phyloP scores from a whole-genome alignment of 2,888 invertebrate genomes.

The Heliconius charithonia region DNA sequence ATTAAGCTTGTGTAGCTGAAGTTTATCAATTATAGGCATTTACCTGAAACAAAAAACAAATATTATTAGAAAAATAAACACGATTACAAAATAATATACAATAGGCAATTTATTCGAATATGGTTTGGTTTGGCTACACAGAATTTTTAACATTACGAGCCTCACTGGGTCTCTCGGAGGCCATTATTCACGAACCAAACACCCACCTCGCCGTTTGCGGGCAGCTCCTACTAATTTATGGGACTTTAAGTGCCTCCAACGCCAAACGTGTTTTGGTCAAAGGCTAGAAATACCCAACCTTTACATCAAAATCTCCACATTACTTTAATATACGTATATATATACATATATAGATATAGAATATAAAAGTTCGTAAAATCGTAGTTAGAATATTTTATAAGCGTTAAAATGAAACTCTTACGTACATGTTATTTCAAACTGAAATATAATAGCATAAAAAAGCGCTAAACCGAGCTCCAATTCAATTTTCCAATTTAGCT shows the following conservation, averaged over 20 bases:
- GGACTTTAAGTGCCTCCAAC: slow-evolving; percentile 76
- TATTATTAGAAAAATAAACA: slow-evolving; percentile 43
- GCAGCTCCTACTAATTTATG: slow-evolving; percentile 78
- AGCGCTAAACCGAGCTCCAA: slow-evolving; percentile 40
- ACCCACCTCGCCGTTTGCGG: slow-evolving; percentile 78
- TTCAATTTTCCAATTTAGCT: slow-evolving; percentile 46
- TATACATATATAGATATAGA: neutral
- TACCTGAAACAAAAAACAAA: slow-evolving; percentile 57
- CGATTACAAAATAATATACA: slow-evolving; percentile 33
- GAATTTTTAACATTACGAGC: slow-evolving; percentile 60
- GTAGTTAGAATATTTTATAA: neutral
- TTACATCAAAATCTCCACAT: slow-evolving; percentile 38
- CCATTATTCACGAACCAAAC: slow-evolving; percentile 76
- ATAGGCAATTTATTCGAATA: slow-evolving; percentile 49
- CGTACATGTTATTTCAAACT: slow-evolving; percentile 2
- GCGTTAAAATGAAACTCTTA: neutral
- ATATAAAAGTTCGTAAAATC: neutral
- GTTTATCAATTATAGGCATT: neutral
- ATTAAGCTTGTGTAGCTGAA: too few relatives aligned
- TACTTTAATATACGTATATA: slow-evolving; percentile 10
- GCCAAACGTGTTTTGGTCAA: slow-evolving; percentile 66
- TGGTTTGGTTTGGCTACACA: slow-evolving; percentile 42
- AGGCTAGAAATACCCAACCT: slow-evolving; percentile 58
- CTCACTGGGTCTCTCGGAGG: slow-evolving; percentile 63
- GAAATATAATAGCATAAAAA: slow-evolving; percentile 32